Evolutionary conservation across 2,888 invertebrate genomes (phyloP), one percentile per base, ranked within the genome.

Genomic region (Eristalis intricaria): DNA sequence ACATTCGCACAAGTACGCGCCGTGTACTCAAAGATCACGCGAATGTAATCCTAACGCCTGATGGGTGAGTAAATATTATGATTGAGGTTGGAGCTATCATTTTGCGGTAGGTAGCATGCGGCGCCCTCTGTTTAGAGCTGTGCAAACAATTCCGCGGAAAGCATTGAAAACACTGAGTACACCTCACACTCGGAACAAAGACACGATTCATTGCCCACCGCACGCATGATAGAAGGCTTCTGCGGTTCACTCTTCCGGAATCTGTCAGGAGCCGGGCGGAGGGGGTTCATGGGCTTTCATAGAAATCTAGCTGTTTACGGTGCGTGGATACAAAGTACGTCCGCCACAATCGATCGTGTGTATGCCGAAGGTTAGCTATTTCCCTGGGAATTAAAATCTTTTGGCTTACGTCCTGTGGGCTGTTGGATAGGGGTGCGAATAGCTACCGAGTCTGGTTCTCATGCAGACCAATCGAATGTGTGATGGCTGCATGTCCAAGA

Each of bases 111-210:
- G 73, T 50, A 73, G 73, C 73, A 23, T 19, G 71, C 58, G 58
- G 75, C 58, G 74, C 50, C 60, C 64, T 75, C 40, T 81, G 69
- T 64, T 69, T 70, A 70, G 81, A 75, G 15, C 26, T 66, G 38
- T 66, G 13, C 58, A 77, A 82, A 76, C 60, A 81, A 65, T 69
- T 22, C 40, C n/a, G n/a, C 61, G 56, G 1, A 61, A 61, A 26
- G 32, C 35, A n/a, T n/a, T 73, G 32, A 32, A 38, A 38, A 13
- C 38, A 2, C 38, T 38, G 66, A 74, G 64, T 65, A 58, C 58
- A 43, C 65, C 63, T 0, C 50, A 50, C 19, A 19, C 50, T 26
- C 22, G 60, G 71, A 71, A 80, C 80, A 80, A 74, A 68, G 80
- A 66, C 19, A 4, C 56, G 38, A 80, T 80, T 80, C 74, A 80